phyloP scores from a whole-genome alignment of 2,113 vertebrate species.

The Corythornis madagascariensis region DNA sequence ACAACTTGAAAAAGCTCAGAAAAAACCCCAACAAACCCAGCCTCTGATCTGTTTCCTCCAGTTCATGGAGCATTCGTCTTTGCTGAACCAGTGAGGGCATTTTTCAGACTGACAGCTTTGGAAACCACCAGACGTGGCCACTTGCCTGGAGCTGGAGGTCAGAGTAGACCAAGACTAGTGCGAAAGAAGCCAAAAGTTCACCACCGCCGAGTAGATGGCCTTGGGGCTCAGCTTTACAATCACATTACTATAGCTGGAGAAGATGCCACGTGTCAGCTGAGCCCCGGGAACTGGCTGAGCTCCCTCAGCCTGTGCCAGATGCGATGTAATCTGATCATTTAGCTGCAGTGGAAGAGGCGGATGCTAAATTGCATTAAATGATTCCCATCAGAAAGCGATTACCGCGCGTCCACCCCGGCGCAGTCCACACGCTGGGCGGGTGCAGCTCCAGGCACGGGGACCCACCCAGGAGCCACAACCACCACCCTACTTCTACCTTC shows the following conservation, averaged over 20 bases:
- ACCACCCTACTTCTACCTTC: background rate
- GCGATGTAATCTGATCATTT: background rate
- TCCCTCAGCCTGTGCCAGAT: conserved; percentile 25
- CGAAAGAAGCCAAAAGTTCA: conserved; percentile 14
- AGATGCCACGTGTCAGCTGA: conserved; percentile 34
- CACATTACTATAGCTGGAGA: background rate
- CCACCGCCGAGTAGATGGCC: accelerated
- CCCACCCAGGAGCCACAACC: background rate
- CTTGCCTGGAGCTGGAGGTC: background rate
- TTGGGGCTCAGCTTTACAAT: conserved; percentile 17
- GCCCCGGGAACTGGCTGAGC: background rate
- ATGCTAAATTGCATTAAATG: conserved; percentile 4
- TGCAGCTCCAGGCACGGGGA: background rate
- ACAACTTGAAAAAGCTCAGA: background rate
- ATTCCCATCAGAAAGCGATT: background rate
- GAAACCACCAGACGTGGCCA: background rate
- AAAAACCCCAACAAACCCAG: background rate
- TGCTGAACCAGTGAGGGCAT: background rate
- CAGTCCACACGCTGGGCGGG: background rate
- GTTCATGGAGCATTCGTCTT: background rate
- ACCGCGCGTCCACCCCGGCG: accelerated
- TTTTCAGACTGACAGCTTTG: conserved; percentile 4
- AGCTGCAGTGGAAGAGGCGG: background rate
- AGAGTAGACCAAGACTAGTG: background rate
- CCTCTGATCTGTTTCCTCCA: background rate